Evolutionary conservation across 2,888 invertebrate genomes (phyloP), one percentile per base, ranked within the genome.

Genomic region (Saturnia japonica): DNA sequence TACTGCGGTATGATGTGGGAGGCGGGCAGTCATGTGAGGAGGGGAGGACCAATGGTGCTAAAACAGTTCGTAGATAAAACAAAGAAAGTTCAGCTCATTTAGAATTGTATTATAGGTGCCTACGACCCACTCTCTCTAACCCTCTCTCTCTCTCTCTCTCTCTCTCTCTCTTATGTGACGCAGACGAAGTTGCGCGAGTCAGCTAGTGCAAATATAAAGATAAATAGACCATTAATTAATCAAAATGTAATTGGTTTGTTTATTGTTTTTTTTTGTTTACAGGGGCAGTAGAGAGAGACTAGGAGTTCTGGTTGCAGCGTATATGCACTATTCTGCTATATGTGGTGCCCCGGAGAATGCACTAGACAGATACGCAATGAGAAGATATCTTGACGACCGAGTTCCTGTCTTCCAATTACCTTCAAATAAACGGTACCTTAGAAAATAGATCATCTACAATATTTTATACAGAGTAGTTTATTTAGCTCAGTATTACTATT

Each of bases 271-370:
- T 60, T 11, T 60, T 60, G 14, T 88, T 77, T 92, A 7, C 92
- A 97, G 97, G 94, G 98, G 98, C 62, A 97, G 96, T 85, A 96
- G 97, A 80, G 97, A 98, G 83, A 95, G 98, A 72, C 95, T 98
- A 47, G 98, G 98, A 67, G 97, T 98, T 69, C 96, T 98, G 76
- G 97, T 98, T 74, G 97, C 98, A 34, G 97, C 98, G 19, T 98
- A 98, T 93, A 97, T 98, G 96, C 97, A 98, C 93, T 99, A 98
- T 94, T 97, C 97, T 77, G 97, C 96, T 85, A 98, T 99, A 83
- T 98, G 98, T 91, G 97, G 98, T n/a, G 95, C 93, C 67, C 95
- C 95, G 4, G 96, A 96, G 85, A 96, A 97, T 86, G 98, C 98
- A 14, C 95, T 98, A 80, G 98, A 99, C 93, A 95, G 98, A 84